phyloP scores from a whole-genome alignment of 2,888 invertebrate genomes.

The Drosophila quinaria region DNA sequence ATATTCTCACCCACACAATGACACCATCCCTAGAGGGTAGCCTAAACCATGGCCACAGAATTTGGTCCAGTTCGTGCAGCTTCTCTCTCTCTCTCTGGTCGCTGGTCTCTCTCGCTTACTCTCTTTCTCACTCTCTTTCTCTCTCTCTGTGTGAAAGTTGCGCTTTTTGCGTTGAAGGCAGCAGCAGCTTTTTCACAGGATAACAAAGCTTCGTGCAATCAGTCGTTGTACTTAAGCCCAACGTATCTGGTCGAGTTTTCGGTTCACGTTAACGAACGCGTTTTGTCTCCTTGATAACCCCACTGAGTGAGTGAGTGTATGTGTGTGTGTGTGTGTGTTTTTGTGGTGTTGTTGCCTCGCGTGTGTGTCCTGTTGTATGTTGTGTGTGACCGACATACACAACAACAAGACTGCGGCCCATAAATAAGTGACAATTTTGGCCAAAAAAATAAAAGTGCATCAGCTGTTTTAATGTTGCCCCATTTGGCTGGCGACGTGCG shows the following conservation, averaged over 20 bases:
- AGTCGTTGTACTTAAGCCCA: conserved; percentile 78
- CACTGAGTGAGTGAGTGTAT: conserved; percentile 12
- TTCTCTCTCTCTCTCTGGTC: conserved; percentile 25
- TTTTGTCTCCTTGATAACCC: conserved; percentile 41
- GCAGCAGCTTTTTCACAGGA: conserved; percentile 75
- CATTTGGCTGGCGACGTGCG: conserved; percentile 54
- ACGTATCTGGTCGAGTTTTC: conserved; percentile 67
- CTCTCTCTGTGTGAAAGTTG: conserved; percentile 39
- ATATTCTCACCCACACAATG: conserved; percentile 1
- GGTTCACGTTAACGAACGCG: conserved; percentile 35
- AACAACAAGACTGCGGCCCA: conserved; percentile 27
- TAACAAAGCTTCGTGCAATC: conserved; percentile 78
- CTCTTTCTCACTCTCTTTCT: conserved; percentile 18
- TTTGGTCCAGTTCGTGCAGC: conserved; percentile 43
- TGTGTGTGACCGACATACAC: conserved; percentile 54
- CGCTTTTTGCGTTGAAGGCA: conserved; percentile 49
- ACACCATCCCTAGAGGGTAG: neutral
- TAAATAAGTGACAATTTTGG: conserved; percentile 56
- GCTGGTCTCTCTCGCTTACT: conserved; percentile 7
- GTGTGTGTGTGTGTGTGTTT: conserved; percentile 6
- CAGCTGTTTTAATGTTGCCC: conserved; percentile 67
- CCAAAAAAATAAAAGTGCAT: conserved; percentile 34
- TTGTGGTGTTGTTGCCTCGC: conserved; percentile 4
- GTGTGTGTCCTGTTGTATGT: conserved; percentile 27
- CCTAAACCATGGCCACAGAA: conserved; percentile 21